Evolutionary conservation across 2,113 vertebrate genomes (phyloP), one percentile per base, ranked within the genome.

Genomic region (Austrofundulus limnaeus): DNA sequence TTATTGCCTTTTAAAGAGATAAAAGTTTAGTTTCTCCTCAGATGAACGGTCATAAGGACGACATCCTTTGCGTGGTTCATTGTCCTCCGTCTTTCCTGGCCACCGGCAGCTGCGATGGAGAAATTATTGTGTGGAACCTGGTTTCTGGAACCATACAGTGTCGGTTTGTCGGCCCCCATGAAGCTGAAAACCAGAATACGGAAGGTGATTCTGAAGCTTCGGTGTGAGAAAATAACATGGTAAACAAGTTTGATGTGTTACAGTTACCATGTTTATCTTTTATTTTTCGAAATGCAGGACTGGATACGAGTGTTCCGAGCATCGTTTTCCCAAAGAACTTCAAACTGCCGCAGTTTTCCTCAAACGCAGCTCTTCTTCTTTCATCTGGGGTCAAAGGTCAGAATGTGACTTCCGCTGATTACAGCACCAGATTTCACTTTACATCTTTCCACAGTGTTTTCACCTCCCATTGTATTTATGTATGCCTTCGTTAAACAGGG

Each of bases 41-140:
- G 90, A 84, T 45, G 43, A 68, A 56, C 0, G 72, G 91, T 21
- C 92, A 91, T 59, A 89, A 86, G 53, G 91, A 92, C 0, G 86
- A 92, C 68, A 87, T 90, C 67, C 85, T 93, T 4, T 93, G 91
- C 52, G 61, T 90, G 9, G 90, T 85, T 2, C 88, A 93, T n/a
- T 93, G 92, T 37, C 92, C 91, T 1, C 92, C 87, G 0, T 85
- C 83, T 65, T 81, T 94, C 19, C 71, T 94, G 6, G 69, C 90
- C 65, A 93, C 91, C 8, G 82, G 90, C 70, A 90, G 90, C 77
- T 92, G 87, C 0, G 73, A 94, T 31, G 90, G 92, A 15, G 92
- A 94, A 60, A 83, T 92, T 43, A 77, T 91, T 25, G 67, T 94
- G 61, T 94, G 92, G 91, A 92, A 92, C 42, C 59, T 87, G 55